A percentile compares a stretch with the other conserved stretches of the same genome.
phyloP scores from a whole-genome alignment of 2,113 vertebrate species.

The Oceanites oceanicus region DNA sequence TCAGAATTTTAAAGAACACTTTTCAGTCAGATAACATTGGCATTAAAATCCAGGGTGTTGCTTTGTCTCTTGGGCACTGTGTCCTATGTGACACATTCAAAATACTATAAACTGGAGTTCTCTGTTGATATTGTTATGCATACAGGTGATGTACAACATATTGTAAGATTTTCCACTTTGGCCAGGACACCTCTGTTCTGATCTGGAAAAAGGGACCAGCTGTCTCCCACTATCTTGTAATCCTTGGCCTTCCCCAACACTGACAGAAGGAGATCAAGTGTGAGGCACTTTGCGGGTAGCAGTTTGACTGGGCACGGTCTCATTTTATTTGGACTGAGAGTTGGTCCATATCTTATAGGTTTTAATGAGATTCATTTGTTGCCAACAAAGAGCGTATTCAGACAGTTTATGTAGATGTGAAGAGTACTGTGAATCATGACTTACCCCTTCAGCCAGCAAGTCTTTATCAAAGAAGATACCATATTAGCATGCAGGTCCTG shows the following conservation, averaged over 20 bases:
- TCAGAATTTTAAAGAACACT: not conserved
- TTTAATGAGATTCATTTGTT: not conserved
- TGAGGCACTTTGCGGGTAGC: not conserved
- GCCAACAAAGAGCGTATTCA: not conserved
- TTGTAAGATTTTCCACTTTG: not conserved
- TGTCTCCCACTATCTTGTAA: not conserved
- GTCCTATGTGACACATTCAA: not conserved
- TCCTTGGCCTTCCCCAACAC: not conserved
- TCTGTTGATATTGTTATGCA: not conserved
- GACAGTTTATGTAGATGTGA: not conserved
- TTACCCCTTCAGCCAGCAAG: not conserved
- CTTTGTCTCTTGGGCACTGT: not conserved
- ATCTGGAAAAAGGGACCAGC: not conserved
- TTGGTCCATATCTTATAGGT: not conserved
- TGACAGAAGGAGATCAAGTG: not conserved
- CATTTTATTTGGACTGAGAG: not conserved
- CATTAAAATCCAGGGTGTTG: not conserved
- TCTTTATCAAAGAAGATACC: not conserved
- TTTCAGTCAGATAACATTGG: not conserved
- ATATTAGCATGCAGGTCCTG: not conserved
- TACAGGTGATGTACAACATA: not conserved
- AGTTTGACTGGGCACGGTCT: not conserved
- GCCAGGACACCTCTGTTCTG: not conserved
- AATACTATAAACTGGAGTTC: not conserved
- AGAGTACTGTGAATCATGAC: not conserved